Evolutionary conservation across 2,888 invertebrate species (phyloP), one percentile per base, ranked within the genome.

Genomic region (Cremastinae sp.): DNA sequence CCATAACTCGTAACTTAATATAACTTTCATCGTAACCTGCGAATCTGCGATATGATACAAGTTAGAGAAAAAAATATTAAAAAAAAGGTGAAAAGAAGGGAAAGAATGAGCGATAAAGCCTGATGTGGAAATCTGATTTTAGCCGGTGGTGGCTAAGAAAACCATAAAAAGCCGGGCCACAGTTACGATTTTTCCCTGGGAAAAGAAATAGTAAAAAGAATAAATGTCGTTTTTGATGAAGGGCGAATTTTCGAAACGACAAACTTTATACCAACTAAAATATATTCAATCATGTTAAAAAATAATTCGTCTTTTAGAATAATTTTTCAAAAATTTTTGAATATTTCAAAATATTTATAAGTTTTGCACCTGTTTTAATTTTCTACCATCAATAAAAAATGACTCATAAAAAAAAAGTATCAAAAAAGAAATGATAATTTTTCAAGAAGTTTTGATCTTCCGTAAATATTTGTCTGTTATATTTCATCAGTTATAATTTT

Each of bases 1-100:
- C 58, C 61, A 18, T 71, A 66, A 75, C 71, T 56, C 61, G 35
- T 28, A 76, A 78, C 77, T 78, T 79, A 80, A 80, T 80, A 80
- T 78, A 80, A 80, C 79, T 80, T 80, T 79, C 64, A 76, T 75
- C 80, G 73, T 80, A 79, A 80, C 76, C 58, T 53, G 56, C 39
- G 47, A 79, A 80, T 75, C 58, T 53, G 56, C 39, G 47, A 61
- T 14, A 59, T 68, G 47, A 59, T 68, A 43, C 58, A 58, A 59
- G 65, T 53, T 37, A 43, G 61, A 66, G 56, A 70, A 53, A 73
- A 56, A 79, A 71, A 61, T 68, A 69, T 68, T 53, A 51, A 71
- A 9, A 12, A 22, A 61, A 28, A 28, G 5, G 28, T 28, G 28
- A 28, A 5, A 28, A 66, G 58, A 61, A 20, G 16, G 37, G 8